Conservation (phyloP, 2,797 vertebrate species). For the Lithobates sylvaticus region DNA sequence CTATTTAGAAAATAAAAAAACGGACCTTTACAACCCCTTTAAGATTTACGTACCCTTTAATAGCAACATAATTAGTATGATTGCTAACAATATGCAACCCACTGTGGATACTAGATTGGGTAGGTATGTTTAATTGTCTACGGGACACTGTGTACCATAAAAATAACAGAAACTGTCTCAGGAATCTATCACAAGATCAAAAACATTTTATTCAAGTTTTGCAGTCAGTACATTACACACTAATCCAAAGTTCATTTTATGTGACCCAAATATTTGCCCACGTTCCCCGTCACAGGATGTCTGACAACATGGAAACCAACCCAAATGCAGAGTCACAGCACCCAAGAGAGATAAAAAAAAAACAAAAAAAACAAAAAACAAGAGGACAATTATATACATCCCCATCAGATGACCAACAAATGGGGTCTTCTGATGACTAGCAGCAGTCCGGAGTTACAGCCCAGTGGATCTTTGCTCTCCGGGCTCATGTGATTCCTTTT, state of each 20-base stretch:
- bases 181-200: conserved; percentile 45
- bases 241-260: conserved; percentile 4
- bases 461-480: conserved; percentile 14
- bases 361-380: not conserved
- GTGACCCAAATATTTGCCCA: conserved; percentile 12
- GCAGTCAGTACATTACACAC: conserved; percentile 25
- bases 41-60: too few relatives aligned
- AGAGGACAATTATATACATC: conserved; percentile 57
- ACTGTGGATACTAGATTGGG: too few relatives aligned
- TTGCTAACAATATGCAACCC: too few relatives aligned
- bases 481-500: conserved; percentile 31
- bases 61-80: too few relatives aligned
- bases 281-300: not conserved
- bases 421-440: conserved; percentile 46
- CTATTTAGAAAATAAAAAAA: too few relatives aligned
- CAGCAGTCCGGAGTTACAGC: conserved; percentile 55
- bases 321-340: conserved; percentile 46
- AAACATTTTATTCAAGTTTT: conserved; percentile 51
- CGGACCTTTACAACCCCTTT: too few relatives aligned
- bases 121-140: too few relatives aligned
- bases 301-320: conserved; percentile 28
- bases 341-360: conserved; percentile 1
- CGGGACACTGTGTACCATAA: not conserved
- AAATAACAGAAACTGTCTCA: not conserved
- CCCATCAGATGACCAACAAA: conserved; percentile 49